Evolutionary conservation across 2,888 invertebrate species (phyloP), one percentile per base, ranked within the genome.

Genomic region (Orthonychiurus folsomi): DNA sequence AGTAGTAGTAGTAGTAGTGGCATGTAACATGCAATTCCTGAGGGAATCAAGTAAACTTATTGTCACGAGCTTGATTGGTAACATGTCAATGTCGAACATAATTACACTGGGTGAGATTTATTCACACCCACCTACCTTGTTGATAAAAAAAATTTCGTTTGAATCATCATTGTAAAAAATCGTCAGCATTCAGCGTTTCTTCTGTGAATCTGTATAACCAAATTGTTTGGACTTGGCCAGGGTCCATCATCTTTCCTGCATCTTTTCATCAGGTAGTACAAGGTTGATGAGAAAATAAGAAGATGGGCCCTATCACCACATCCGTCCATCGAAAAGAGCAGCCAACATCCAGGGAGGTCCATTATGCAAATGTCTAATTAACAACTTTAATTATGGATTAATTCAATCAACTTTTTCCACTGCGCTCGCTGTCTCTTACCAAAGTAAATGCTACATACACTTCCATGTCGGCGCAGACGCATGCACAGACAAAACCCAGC

Each of bases 261-360:
- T n/a, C n/a, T n/a, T n/a, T n/a, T n/a, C n/a, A n/a, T n/a, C n/a
- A n/a, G n/a, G n/a, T n/a, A 61, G 61, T 64, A 64, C 64, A 64
- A 64, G 64, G 62, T 58, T 62, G 62, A 64, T 58, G 61, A 61
- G 62, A 62, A 64, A 64, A 50, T 56, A 60, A 65, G 63, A 61
- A 65, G 65, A 61, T 63, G 60, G 63, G 61, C 63, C 50, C 61
- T 48, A 61, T 61, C 64, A 64, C 61, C 64, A 64, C 64, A 61
- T 64, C 60, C 53, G 27, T 56, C 15, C 37, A 37, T 5, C 37
- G 9, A 37, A 15, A 9, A 37, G 37, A 37, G 15, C 5, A 37
- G 37, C 37, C 15, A 37, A 37, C 9, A 15, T 37, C n/a, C 5
- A 37, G 37, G 15, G 9, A 37, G 37, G 37, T 37, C 15, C 9